Percentiles rank a stretch among this genome's conserved stretches.
Evolutionary conservation across 2,888 invertebrate genomes (phyloP).

Genomic region (Hypselothyrea guttata): DNA sequence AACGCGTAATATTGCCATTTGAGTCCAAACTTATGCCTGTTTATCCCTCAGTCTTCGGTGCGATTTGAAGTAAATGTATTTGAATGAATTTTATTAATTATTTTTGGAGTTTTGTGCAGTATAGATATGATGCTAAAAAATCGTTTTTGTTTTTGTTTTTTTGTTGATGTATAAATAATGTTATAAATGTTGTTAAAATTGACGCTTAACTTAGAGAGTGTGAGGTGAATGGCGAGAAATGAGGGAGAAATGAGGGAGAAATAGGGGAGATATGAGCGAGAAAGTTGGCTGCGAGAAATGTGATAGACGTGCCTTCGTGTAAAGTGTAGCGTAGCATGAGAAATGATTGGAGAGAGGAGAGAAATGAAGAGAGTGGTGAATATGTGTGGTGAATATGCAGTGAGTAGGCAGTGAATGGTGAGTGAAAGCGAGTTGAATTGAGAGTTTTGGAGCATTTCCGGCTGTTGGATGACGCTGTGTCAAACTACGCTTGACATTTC

Average conservation of each 20-base stretch:
- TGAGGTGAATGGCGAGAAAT: background rate
- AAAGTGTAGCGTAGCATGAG: conserved; percentile 68
- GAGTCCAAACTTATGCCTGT: conserved; percentile 61
- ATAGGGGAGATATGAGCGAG: conserved; percentile 9
- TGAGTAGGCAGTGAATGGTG: conserved; percentile 27
- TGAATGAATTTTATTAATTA: conserved; percentile 3
- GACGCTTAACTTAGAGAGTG: conserved; percentile 48
- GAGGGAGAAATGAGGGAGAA: conserved; percentile 15
- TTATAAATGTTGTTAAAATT: conserved; percentile 46
- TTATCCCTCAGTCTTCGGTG: conserved; percentile 61
- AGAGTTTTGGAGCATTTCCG: conserved; percentile 64
- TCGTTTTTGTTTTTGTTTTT: conserved; percentile 20
- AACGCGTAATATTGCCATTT: conserved; percentile 46
- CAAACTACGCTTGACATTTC: conserved; percentile 75
- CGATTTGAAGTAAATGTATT: conserved; percentile 38
- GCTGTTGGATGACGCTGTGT: conserved; percentile 55
- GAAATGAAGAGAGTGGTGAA: conserved; percentile 1
- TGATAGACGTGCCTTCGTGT: conserved; percentile 76
- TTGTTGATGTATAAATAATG: conserved; percentile 58
- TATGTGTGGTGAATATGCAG: conserved; percentile 8
- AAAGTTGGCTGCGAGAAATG: conserved; percentile 75
- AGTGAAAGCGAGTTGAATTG: conserved; percentile 23
- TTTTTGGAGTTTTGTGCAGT: conserved; percentile 27
- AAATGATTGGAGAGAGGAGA: conserved; percentile 2
- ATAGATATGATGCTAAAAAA: conserved; percentile 39